Conservation (phyloP, 2,888 invertebrate species). For the Tetragonula carbonaria region DNA sequence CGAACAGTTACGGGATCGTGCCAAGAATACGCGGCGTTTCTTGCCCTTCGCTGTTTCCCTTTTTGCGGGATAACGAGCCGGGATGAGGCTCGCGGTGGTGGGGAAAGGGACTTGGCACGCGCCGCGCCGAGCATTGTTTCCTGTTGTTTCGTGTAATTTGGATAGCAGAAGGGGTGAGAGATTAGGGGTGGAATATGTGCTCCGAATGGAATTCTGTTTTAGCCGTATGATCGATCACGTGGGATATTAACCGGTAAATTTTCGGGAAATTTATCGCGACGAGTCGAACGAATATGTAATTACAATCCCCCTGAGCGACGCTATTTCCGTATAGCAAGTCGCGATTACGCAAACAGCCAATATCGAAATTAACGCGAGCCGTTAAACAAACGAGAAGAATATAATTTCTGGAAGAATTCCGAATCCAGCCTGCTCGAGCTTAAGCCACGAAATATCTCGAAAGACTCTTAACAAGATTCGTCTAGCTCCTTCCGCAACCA, state of each 20-base stretch:
- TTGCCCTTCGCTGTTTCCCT: not conserved
- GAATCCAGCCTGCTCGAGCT: not conserved
- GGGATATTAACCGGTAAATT: not conserved
- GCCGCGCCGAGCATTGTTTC: not conserved
- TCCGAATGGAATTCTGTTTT: not conserved
- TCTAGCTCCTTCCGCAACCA: constrained; percentile 33
- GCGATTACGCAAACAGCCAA: not conserved
- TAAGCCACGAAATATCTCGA: constrained; percentile 55
- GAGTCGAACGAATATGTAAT: not conserved
- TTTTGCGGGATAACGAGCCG: constrained; percentile 8
- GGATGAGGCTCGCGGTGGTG: not conserved
- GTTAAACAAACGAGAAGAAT: not conserved
- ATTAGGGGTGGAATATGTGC: not conserved
- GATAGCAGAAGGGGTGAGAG: not conserved
- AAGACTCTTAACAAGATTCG: constrained; percentile 59
- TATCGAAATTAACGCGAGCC: not conserved
- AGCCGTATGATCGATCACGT: not conserved
- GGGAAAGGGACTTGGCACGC: constrained; percentile 16
- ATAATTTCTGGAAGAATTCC: not conserved
- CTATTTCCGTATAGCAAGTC: too few species aligned
- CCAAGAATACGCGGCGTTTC: constrained; percentile 31
- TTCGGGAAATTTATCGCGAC: too few species aligned
- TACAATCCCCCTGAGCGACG: too few species aligned
- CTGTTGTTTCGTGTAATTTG: not conserved
- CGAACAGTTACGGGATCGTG: constrained; percentile 27